phyloP scores from a whole-genome alignment of 2,797 vertebrate species.

The Ambastaia sidthimunki region DNA sequence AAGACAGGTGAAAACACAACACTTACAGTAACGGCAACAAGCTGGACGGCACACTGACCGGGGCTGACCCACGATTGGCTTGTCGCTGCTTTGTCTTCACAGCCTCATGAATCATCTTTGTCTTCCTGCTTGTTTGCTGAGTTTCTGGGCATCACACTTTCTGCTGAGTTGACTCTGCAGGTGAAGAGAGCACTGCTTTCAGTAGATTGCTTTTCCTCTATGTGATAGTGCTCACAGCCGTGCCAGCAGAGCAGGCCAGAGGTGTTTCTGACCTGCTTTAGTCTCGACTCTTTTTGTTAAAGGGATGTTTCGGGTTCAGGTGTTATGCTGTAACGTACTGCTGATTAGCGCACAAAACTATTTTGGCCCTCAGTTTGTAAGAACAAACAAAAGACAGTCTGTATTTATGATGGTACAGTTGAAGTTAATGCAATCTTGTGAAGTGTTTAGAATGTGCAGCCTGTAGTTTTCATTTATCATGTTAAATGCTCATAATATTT shows the following conservation, averaged over 20 bases:
- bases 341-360: not conserved
- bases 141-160: constrained; percentile 21
- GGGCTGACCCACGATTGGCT: not conserved
- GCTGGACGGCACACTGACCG: not conserved
- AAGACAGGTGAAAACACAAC: not conserved
- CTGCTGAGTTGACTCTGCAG: constrained; percentile 26
- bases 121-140: constrained; percentile 4
- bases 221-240: not conserved
- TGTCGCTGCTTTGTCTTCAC: not conserved
- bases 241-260: constrained; percentile 7
- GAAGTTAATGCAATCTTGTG: not conserved
- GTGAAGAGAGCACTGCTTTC: not conserved
- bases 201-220: constrained; percentile 33
- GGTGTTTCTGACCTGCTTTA: not conserved
- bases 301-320: not conserved
- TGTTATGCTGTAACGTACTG: not conserved
- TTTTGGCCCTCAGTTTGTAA: not conserved
- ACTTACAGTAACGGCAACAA: not conserved
- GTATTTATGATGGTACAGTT: not conserved
- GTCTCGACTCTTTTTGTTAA: not conserved
- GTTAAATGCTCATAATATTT: no score
- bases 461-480: no score
- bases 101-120: constrained; percentile 2
- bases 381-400: not conserved
- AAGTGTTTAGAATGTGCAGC: not conserved